phyloP scores from a whole-genome alignment of 2,113 vertebrate genomes.

The Tinamus guttatus region DNA sequence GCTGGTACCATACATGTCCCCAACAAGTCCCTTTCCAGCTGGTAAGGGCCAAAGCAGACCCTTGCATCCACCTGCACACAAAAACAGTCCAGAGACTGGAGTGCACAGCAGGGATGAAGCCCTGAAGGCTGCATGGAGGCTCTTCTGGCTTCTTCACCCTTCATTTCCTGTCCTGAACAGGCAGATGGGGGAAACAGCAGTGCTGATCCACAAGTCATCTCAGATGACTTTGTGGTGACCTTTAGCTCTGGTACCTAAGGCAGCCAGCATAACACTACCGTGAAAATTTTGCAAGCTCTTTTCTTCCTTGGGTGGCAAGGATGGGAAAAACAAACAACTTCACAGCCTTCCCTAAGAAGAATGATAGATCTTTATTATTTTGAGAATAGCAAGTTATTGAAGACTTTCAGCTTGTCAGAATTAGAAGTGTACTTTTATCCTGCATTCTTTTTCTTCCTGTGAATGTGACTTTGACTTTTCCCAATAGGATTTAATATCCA shows the following conservation, averaged over 20 bases:
- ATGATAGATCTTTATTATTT: not conserved
- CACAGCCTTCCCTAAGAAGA: not conserved
- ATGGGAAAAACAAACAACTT: slow-evolving; percentile 14
- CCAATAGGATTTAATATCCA: not conserved
- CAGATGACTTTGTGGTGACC: not conserved
- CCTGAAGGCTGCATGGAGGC: accelerated
- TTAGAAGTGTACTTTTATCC: slow-evolving; percentile 6
- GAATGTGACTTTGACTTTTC: not conserved
- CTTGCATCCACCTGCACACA: not conserved
- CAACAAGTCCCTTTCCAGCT: not conserved
- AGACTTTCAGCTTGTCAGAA: slow-evolving; percentile 1
- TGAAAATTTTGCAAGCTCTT: not conserved
- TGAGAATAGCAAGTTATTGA: slow-evolving; percentile 16
- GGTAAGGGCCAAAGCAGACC: not conserved
- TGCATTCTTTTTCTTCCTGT: not conserved
- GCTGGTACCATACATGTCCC: not conserved
- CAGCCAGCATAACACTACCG: not conserved
- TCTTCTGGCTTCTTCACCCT: not conserved
- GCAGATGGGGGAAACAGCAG: not conserved
- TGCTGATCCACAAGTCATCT: not conserved
- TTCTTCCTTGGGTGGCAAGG: not conserved
- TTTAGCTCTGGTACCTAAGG: not conserved
- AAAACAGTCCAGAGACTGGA: not conserved
- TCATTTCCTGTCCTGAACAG: not conserved
- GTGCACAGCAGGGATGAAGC: not conserved